Evolutionary conservation across 2,113 vertebrate species (phyloP).

Genomic region (Microtus pennsylvanicus): DNA sequence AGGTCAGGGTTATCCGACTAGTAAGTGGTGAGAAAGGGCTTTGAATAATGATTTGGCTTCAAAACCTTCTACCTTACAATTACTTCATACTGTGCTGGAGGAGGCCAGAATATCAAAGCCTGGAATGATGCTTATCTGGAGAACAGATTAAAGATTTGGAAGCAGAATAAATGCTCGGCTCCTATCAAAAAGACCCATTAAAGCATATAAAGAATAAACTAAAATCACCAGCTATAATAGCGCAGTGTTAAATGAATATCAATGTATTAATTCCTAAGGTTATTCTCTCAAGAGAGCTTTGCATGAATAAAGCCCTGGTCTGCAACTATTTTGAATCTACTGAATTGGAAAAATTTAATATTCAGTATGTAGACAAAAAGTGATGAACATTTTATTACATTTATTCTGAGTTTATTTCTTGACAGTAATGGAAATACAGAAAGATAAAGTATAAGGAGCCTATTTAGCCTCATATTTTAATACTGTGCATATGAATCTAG

Average conservation of each 20-base stretch:
- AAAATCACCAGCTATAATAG: constrained; percentile 30
- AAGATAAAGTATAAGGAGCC: neutral
- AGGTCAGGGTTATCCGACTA: neutral
- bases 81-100: neutral
- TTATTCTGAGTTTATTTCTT: constrained; percentile 57
- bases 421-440: neutral
- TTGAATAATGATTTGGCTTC: neutral
- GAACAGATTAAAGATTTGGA: neutral
- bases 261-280: neutral
- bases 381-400: constrained; percentile 20
- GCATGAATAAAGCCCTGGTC: neutral
- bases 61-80: too few relatives aligned
- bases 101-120: neutral
- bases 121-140: constrained; percentile 1
- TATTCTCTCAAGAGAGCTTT: constrained; percentile 44
- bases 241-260: constrained; percentile 44
- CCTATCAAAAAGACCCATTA: constrained; percentile 11
- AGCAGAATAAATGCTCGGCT: neutral
- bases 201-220: constrained; percentile 19
- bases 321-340: constrained; percentile 25
- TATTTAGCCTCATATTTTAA: neutral
- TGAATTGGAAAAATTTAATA: constrained; percentile 50
- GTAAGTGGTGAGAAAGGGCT: neutral
- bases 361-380: constrained; percentile 17
- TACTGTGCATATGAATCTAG: neutral